A percentile compares a stretch with the other conserved stretches of the same genome.
phyloP scores from a whole-genome alignment of 2,797 vertebrate genomes.

The Lycodopsis pacificus region DNA sequence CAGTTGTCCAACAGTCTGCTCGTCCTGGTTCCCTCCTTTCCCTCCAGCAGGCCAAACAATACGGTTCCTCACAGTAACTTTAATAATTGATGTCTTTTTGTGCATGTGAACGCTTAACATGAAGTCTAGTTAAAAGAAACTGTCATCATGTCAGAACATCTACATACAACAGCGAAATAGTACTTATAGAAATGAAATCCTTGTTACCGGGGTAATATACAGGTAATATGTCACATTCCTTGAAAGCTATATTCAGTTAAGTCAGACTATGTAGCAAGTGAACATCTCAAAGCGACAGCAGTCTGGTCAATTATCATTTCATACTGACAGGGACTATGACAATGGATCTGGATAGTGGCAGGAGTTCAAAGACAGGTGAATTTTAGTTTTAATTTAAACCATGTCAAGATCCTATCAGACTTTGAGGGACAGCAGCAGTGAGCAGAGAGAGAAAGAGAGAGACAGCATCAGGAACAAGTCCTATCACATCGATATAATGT shows the following conservation, averaged over 20 bases:
- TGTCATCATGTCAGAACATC: constrained; percentile 11
- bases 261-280: background rate
- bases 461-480: background rate
- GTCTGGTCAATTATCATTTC: constrained; percentile 12
- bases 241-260: constrained; percentile 3
- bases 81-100: no score
- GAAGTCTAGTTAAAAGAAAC: background rate
- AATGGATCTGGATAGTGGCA: constrained; percentile 18
- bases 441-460: background rate
- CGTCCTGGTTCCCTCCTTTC: background rate
- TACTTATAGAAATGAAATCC: background rate
- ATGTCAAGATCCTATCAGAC: constrained; percentile 41
- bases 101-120: no score
- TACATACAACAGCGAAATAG: background rate
- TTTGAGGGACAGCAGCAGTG: constrained; percentile 8
- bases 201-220: constrained; percentile 1
- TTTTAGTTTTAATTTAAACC: constrained; percentile 36
- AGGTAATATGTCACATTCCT: background rate
- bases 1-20: background rate
- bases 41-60: background rate
- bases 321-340: constrained; percentile 10
- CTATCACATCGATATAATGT: background rate
- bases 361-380: constrained; percentile 27
- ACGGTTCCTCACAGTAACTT: background rate
- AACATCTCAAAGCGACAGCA: constrained; percentile 16